phyloP scores from a whole-genome alignment of 2,113 vertebrate genomes.

The Narcine bancroftii region DNA sequence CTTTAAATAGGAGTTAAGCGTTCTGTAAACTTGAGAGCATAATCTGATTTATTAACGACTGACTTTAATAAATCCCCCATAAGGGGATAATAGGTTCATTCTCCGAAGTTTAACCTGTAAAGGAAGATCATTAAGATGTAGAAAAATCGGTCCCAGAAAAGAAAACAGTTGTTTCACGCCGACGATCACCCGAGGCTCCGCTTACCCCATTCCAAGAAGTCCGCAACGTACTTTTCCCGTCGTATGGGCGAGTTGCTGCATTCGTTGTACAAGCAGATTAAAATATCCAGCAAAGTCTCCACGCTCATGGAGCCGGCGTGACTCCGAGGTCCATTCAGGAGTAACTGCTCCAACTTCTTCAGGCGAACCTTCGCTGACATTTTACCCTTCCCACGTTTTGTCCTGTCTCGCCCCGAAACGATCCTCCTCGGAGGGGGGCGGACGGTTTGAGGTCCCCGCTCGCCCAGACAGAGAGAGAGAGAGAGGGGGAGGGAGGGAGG shows the following conservation, averaged over 20 bases:
- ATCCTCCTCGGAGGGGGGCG: constrained; percentile 1
- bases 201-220: constrained; percentile 95
- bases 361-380: constrained; percentile 90
- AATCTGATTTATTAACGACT: neutral
- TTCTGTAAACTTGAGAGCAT: neutral
- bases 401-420: constrained; percentile 34
- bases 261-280: constrained; percentile 78
- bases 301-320: constrained; percentile 70
- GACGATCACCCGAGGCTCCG: neutral
- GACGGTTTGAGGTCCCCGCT: neutral
- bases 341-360: constrained; percentile 87
- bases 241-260: constrained; percentile 71
- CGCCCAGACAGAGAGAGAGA: no score
- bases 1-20: neutral
- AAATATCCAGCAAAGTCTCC: constrained; percentile 86
- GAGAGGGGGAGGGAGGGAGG: no score
- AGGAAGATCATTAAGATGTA: neutral
- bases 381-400: constrained; percentile 40
- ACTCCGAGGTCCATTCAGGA: constrained; percentile 69
- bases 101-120: neutral
- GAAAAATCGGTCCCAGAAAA: neutral
- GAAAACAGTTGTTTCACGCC: neutral
- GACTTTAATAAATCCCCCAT: neutral
- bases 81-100: neutral
- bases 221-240: constrained; percentile 82